Conservation (phyloP, 2,888 invertebrate species). For the Drosophila silvestris region DNA sequence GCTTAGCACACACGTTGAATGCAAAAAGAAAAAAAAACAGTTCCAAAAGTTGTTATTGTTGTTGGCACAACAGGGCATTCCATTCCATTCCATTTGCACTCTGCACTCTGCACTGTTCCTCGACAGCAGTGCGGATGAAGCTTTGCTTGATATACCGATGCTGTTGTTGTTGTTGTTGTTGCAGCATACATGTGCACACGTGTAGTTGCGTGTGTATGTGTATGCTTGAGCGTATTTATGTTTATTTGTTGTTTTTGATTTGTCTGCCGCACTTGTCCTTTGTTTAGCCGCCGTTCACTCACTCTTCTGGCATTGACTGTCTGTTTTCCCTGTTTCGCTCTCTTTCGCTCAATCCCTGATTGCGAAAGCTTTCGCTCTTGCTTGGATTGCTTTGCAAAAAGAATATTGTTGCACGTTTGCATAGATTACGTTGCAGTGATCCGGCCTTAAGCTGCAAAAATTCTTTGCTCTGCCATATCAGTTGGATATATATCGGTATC, state of each 20-base stretch:
- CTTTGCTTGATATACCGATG: constrained; percentile 35
- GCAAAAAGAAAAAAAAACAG: constrained; percentile 73
- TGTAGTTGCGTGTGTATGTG: neutral
- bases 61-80: constrained; percentile 53
- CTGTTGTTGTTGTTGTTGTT: constrained; percentile 16
- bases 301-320: constrained; percentile 32
- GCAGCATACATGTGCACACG: constrained; percentile 2
- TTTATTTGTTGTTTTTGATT: constrained; percentile 47
- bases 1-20: constrained; percentile 24
- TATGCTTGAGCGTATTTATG: constrained; percentile 19
- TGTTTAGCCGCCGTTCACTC: constrained; percentile 42
- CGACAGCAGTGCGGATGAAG: constrained; percentile 36
- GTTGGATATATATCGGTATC: constrained; percentile 45
- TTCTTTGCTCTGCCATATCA: constrained; percentile 56
- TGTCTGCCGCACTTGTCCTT: constrained; percentile 51
- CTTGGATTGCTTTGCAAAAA: neutral
- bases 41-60: constrained; percentile 58
- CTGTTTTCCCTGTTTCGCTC: neutral
- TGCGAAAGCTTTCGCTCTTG: constrained; percentile 51
- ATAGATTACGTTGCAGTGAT: constrained; percentile 52
- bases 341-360: constrained; percentile 9
- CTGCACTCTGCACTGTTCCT: constrained; percentile 32
- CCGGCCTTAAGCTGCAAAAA: constrained; percentile 42
- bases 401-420: constrained; percentile 53
- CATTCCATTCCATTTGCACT: constrained; percentile 53